Percentiles rank a stretch among this genome's conserved stretches.
Conservation (phyloP, 2,888 invertebrate genomes). For the Metallyticus violacea region DNA sequence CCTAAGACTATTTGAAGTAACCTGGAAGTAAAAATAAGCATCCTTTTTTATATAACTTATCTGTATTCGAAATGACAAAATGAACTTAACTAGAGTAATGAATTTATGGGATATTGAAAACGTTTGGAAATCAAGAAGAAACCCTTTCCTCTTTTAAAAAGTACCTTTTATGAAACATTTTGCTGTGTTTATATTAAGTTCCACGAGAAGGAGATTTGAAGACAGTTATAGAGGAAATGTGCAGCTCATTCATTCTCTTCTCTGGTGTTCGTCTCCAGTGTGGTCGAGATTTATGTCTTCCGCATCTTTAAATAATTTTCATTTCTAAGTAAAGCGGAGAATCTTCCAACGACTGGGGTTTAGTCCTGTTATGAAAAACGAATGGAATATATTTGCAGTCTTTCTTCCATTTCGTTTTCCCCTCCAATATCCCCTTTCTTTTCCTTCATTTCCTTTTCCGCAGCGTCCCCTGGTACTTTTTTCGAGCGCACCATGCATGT, state of each 20-base stretch:
- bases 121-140: too few species aligned
- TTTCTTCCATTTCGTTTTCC: background rate
- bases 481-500: too few species aligned
- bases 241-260: background rate
- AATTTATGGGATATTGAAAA: too few species aligned
- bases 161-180: background rate
- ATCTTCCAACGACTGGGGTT: background rate
- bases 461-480: background rate
- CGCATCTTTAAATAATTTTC: slow-evolving; percentile 9
- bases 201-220: too few species aligned
- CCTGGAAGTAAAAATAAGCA: too few species aligned
- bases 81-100: too few species aligned
- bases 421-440: background rate
- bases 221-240: too few species aligned
- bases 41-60: too few species aligned
- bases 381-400: slow-evolving; percentile 5
- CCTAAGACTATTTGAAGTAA: too few species aligned
- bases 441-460: slow-evolving; percentile 4
- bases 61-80: too few species aligned
- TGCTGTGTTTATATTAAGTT: background rate
- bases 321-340: background rate
- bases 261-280: background rate
- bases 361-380: background rate
- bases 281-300: background rate
- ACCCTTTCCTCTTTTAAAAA: too few species aligned